Evolutionary conservation across 2,888 invertebrate genomes (phyloP).

Genomic region (Zeuzera pyrina): DNA sequence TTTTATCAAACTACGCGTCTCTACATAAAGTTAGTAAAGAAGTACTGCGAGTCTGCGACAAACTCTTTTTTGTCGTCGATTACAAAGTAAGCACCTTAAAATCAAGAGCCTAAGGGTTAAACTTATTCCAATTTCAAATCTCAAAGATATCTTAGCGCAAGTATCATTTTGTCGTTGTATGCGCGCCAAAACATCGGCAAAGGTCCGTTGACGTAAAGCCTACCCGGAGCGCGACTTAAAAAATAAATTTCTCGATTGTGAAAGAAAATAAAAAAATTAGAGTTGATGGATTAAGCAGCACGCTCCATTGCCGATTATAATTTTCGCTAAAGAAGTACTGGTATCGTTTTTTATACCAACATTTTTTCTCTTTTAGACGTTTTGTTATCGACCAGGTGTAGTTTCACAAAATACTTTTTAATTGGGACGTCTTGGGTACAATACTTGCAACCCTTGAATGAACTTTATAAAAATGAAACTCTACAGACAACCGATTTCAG

Average conservation of each 20-base stretch:
- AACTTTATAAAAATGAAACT: too few relatives aligned
- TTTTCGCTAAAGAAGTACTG: slow-evolving; percentile 40
- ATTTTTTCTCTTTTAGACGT: slow-evolving; percentile 26
- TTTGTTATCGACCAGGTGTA: slow-evolving; percentile 46
- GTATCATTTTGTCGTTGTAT: too few relatives aligned
- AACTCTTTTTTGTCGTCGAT: too few relatives aligned
- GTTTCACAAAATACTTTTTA: slow-evolving; percentile 45
- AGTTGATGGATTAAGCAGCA: slow-evolving; percentile 48
- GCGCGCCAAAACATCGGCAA: slow-evolving; percentile 28
- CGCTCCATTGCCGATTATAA: slow-evolving; percentile 65
- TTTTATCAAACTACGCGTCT: slow-evolving; percentile 4
- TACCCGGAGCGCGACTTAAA: slow-evolving; percentile 22
- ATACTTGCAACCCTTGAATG: slow-evolving; percentile 24
- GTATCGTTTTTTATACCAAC: slow-evolving; percentile 21
- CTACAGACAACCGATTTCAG: too few relatives aligned
- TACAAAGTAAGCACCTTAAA: too few relatives aligned
- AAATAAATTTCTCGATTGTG: slow-evolving; percentile 18
- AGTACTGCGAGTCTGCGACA: too few relatives aligned
- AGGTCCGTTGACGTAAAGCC: slow-evolving; percentile 34
- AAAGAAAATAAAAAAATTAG: slow-evolving; percentile 25
- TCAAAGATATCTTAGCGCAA: too few relatives aligned
- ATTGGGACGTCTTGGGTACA: slow-evolving; percentile 41
- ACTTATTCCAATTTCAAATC: too few relatives aligned
- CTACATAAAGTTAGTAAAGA: too few relatives aligned
- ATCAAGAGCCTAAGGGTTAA: too few relatives aligned